A percentile compares a stretch with the other conserved stretches of the same genome.
phyloP scores from a whole-genome alignment of 2,113 vertebrate species.

The Halcyon senegalensis region DNA sequence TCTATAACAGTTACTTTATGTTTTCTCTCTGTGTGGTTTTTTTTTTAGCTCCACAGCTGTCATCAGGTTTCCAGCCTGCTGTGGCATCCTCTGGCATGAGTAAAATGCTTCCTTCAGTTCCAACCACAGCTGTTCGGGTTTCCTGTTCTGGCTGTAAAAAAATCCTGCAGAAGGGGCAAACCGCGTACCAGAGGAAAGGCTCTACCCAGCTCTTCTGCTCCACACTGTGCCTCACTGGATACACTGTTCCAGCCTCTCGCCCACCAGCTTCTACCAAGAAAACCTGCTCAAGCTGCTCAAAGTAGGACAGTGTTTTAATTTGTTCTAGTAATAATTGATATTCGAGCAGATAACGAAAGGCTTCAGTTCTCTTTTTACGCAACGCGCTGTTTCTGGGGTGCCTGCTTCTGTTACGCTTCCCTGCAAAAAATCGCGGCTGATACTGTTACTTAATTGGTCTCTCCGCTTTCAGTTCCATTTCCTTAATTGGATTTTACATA shows the following conservation, averaged over 20 bases:
- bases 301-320: constrained; percentile 79
- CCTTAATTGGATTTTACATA: background rate
- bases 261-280: constrained; percentile 77
- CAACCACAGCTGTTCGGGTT: constrained; percentile 81
- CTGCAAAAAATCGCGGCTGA: background rate
- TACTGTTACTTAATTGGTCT: background rate
- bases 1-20: background rate
- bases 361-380: background rate
- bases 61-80: constrained; percentile 80
- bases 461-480: background rate
- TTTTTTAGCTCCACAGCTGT: constrained; percentile 80
- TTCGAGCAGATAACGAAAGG: background rate
- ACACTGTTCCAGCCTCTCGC: constrained; percentile 80
- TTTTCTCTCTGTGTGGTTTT: background rate
- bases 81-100: constrained; percentile 76
- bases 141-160: constrained; percentile 93
- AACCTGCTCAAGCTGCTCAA: constrained; percentile 90
- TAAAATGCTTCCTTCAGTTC: constrained; percentile 80
- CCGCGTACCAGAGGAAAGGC: constrained; percentile 96
- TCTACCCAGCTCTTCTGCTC: constrained; percentile 94
- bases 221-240: constrained; percentile 92
- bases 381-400: background rate
- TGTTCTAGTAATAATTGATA: background rate
- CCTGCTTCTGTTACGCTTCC: background rate
- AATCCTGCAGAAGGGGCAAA: constrained; percentile 93